Percentiles rank a stretch among this genome's conserved stretches.
Conservation (phyloP, 2,888 invertebrate genomes). For the Reticulitermes lucifugus region DNA sequence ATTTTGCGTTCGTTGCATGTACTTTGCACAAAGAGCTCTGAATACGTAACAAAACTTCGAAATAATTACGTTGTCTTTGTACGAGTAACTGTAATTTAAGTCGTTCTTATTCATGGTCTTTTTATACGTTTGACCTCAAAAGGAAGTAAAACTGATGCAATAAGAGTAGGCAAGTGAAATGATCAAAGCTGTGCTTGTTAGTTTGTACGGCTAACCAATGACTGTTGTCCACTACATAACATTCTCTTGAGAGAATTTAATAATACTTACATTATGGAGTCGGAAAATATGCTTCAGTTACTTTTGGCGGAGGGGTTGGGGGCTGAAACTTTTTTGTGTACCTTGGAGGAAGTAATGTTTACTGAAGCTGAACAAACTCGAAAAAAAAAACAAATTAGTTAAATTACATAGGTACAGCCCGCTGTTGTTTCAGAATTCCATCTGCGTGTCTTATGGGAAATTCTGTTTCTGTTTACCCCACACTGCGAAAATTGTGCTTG, state of each 20-base stretch:
- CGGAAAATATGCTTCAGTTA: neutral
- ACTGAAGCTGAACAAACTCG: constrained; percentile 11
- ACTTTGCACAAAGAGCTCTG: too few relatives aligned
- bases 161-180: too few relatives aligned
- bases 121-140: too few relatives aligned
- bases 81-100: too few relatives aligned
- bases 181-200: too few relatives aligned
- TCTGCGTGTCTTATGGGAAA: neutral
- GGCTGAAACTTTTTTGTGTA: neutral
- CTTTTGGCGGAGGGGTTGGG: neutral
- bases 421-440: neutral
- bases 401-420: neutral
- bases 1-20: too few relatives aligned
- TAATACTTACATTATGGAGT: neutral
- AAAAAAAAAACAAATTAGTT: constrained; percentile 3
- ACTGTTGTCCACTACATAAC: neutral
- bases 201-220: neutral
- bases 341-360: neutral
- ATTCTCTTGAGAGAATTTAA: neutral
- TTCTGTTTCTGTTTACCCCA: neutral
- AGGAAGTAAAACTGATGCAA: too few relatives aligned
- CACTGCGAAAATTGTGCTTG: neutral
- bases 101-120: too few relatives aligned
- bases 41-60: too few relatives aligned
- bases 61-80: too few relatives aligned